Evolutionary conservation across 2,888 invertebrate species (phyloP), one percentile per base, ranked within the genome.

Genomic region (Drosophila yooni): DNA sequence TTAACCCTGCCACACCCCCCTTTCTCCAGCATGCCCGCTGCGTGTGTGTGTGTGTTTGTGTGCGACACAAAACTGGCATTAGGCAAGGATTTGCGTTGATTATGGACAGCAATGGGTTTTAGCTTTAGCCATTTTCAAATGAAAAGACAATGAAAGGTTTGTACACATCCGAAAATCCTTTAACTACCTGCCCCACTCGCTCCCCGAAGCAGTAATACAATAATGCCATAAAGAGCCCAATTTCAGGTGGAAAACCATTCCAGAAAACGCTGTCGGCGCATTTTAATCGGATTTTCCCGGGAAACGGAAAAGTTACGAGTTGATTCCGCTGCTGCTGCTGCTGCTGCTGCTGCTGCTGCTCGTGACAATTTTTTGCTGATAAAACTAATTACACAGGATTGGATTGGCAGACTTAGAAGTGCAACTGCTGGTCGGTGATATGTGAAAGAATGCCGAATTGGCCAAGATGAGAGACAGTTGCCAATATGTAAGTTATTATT

Each of bases 71-170:
- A 87, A 87, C 88, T 83, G 83, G 82, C 80, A 87, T 89, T 88
- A 88, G 88, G 85, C 85, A 76, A 82, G 88, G 88, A 88, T 88
- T 89, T 88, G 82, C 83, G 79, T 87, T 88, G 89, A 89, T 89
- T 87, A 88, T 89, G 83, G 90, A 90, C 90, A 88, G 90, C 89
- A 86, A 86, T 86, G 81, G 85, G 85, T 71, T 85, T 88, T 60
- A 60, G 85, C 88, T 71, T 74, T 69, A 79, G 74, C 87, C 84
- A 74, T 86, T 89, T 86, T 90, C 90, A 70, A 86, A 83, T 88
- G 87, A 88, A 88, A 90, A 88, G 85, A 86, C 90, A 86, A 86
- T 86, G 90, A 89, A 86, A 90, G 83, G 80, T 76, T 79, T 82
- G 65, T 67, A 60, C 75, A 54, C 66, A 67, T 57, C 60, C 62